Evolutionary conservation across 1,140 invertebrate genomes (phyloP), one percentile per base, ranked within the genome.

Genomic region (Rhyzopertha dominica): DNA sequence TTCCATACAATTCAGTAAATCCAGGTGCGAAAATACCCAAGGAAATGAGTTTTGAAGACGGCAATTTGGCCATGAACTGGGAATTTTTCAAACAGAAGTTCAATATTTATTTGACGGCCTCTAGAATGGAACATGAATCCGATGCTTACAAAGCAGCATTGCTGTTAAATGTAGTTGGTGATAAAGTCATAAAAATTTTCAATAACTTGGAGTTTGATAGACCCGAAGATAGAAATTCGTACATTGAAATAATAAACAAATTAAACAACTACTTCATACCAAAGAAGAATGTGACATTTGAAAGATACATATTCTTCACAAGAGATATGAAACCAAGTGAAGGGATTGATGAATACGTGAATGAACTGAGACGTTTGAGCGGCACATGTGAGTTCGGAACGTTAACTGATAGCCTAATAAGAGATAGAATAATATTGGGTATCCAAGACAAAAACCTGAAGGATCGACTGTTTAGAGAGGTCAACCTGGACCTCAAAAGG

Each of bases 191-290:
- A 12, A 9, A 23, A 24, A 38, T 38, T 12, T 38, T 5, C 12
- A 38, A 28, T 25, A 38, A 22, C 25, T 38, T 38, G 8, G 5
- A 4, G 16, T 38, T 18, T 38, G 5, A 38, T 23, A 39, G 16
- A 24, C 3, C 5, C 4, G 36, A 38, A 18, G 18, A 38, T 10
- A 38, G 25, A 10, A 25, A 38, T 10, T 10, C n/a, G 36, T 17
- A 24, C 16, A 18, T 14, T 8, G 16, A 38, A 38, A 12, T 24
- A 5, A 10, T 38, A 12, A 4, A 18, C 16, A 14, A 38, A 38
- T 38, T 38, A 5, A 20, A 38, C 22, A 3, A 24, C 8, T 19
- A 38, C 22, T 34, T 34, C 31, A 3, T 4, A 17, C 31, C 31
- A 14, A 4, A 12, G 22, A 34, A 34, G 22, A 34, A 34, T 17